Evolutionary conservation across 2,888 invertebrate genomes (phyloP).

Genomic region (Drosophila suboccidentalis): DNA sequence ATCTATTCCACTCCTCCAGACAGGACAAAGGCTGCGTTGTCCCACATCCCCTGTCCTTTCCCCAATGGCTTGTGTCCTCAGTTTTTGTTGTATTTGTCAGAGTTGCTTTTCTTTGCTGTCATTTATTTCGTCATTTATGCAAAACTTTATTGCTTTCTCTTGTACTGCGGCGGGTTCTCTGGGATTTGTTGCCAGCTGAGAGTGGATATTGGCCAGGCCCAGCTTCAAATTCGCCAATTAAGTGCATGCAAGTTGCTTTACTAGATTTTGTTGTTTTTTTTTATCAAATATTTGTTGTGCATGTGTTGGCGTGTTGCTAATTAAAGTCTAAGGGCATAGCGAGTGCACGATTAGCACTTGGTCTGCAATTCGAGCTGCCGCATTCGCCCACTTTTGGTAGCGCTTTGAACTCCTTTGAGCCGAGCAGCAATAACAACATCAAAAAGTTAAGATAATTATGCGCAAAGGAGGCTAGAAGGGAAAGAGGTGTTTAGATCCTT

Average conservation of each 20-base stretch:
- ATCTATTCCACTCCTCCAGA: slow-evolving; percentile 16
- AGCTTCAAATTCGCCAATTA: slow-evolving; percentile 64
- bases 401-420: slow-evolving; percentile 67
- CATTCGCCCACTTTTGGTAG: slow-evolving; percentile 4
- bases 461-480: slow-evolving; percentile 42
- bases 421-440: slow-evolving; percentile 33
- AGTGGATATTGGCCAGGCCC: slow-evolving; percentile 47
- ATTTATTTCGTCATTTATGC: slow-evolving; percentile 83
- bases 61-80: slow-evolving; percentile 1
- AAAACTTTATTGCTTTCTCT: slow-evolving; percentile 79
- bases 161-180: slow-evolving; percentile 34
- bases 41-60: neutral
- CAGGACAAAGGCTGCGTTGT: slow-evolving; percentile 27
- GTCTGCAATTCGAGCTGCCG: slow-evolving; percentile 23
- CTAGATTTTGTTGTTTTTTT: slow-evolving; percentile 14
- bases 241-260: slow-evolving; percentile 60
- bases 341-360: slow-evolving; percentile 58
- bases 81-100: slow-evolving; percentile 64
- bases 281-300: slow-evolving; percentile 24
- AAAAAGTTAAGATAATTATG: slow-evolving; percentile 63
- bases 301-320: slow-evolving; percentile 68
- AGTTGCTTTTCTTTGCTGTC: slow-evolving; percentile 79
- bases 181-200: slow-evolving; percentile 31
- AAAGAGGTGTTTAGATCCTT: slow-evolving; percentile 31
- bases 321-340: slow-evolving; percentile 58